phyloP scores from a whole-genome alignment of 2,113 vertebrate species.

The Sigmodon hispidus region DNA sequence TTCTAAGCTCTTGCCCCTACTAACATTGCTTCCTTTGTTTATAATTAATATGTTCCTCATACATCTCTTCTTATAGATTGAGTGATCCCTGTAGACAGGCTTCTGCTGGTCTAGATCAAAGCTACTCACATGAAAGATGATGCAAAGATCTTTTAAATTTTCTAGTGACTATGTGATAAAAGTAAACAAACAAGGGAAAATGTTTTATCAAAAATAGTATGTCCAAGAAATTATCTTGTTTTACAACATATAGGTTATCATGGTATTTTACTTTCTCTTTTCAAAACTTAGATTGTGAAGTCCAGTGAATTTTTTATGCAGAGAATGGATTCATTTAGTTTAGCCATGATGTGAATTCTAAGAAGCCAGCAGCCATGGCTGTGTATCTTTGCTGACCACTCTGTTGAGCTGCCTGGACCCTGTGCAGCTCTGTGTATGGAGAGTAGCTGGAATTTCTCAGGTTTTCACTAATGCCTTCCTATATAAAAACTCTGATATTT shows the following conservation, averaged over 20 bases:
- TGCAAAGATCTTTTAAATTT: not conserved
- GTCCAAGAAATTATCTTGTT: not conserved
- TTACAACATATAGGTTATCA: not conserved
- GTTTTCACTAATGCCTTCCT: not conserved
- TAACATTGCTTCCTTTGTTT: not conserved
- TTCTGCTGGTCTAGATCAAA: not conserved
- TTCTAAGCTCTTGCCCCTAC: not conserved
- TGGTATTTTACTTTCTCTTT: not conserved
- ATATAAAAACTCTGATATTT: not conserved
- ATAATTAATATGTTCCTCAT: not conserved
- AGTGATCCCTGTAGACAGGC: not conserved
- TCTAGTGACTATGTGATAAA: not conserved
- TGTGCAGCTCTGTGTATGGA: not conserved
- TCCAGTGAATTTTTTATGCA: not conserved
- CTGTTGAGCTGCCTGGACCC: not conserved
- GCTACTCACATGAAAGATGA: not conserved
- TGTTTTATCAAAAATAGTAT: not conserved
- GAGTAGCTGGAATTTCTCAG: rapidly evolving
- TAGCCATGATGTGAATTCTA: not conserved
- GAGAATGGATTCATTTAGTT: not conserved
- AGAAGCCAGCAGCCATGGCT: not conserved
- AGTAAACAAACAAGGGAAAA: not conserved
- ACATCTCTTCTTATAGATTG: not conserved
- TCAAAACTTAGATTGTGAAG: not conserved
- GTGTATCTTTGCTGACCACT: rapidly evolving